Evolutionary conservation across 2,888 invertebrate species (phyloP).

Genomic region (Entomobrya proxima): DNA sequence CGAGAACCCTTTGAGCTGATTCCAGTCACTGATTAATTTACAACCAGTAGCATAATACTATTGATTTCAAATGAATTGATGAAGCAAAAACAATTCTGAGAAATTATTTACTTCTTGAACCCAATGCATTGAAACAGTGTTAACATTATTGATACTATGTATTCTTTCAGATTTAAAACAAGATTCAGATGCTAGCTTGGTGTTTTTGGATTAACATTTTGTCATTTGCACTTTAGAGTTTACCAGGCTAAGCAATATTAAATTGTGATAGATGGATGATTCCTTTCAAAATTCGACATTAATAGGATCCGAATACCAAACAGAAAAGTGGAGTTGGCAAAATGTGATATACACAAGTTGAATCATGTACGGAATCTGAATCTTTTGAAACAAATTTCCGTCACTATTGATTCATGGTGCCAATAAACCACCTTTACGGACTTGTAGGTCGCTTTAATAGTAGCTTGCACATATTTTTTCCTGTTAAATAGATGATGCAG

Average conservation of each 20-base stretch:
- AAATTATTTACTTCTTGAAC: not conserved
- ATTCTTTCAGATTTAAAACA: too few relatives aligned
- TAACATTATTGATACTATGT: too few relatives aligned
- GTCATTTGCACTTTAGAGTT: too few relatives aligned
- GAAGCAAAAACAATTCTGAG: not conserved
- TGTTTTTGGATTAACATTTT: not conserved
- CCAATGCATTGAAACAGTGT: not conserved
- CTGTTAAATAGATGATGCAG: too few relatives aligned
- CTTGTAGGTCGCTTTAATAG: not conserved
- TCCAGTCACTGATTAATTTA: not conserved
- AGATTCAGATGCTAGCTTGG: too few relatives aligned
- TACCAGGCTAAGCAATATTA: not conserved
- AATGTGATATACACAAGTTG: not conserved
- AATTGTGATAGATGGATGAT: slow-evolving; percentile 33
- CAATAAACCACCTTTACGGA: too few relatives aligned
- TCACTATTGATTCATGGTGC: not conserved
- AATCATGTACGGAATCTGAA: not conserved
- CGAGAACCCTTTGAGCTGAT: not conserved
- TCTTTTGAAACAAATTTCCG: not conserved
- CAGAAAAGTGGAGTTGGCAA: not conserved
- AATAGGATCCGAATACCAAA: slow-evolving; percentile 6
- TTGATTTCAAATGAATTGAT: not conserved
- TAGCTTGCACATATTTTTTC: too few relatives aligned
- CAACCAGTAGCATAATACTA: too few relatives aligned
- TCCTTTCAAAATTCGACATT: slow-evolving; percentile 39